A percentile compares a stretch with the other conserved stretches of the same genome.
Evolutionary conservation across 2,888 invertebrate genomes (phyloP).

Genomic region (Torymus texanus): DNA sequence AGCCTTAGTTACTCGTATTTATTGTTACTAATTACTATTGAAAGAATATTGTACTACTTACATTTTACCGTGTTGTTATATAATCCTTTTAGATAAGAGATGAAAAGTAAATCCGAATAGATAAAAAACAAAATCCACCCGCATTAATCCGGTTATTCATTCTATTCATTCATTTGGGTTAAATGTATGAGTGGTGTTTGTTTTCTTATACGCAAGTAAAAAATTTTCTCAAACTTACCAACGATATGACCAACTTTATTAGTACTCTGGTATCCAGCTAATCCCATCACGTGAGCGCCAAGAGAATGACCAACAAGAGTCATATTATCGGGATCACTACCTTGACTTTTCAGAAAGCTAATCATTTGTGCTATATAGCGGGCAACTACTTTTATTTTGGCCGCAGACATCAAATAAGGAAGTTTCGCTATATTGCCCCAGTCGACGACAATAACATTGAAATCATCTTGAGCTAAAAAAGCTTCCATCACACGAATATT

Average conservation of each 20-base stretch:
- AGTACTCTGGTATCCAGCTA: constrained; percentile 52
- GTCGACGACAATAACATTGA: constrained; percentile 59
- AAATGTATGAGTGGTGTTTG: no score
- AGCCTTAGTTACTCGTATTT: no score
- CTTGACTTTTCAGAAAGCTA: constrained; percentile 48
- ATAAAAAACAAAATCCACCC: no score
- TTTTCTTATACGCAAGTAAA: neutral
- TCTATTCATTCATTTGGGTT: no score
- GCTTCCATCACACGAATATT: constrained; percentile 19
- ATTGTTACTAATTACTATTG: no score
- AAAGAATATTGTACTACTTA: no score
- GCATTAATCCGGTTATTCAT: no score
- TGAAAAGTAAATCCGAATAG: no score
- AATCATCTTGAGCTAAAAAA: constrained; percentile 51
- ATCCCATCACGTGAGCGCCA: constrained; percentile 61
- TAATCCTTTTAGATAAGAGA: no score
- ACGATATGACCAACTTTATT: constrained; percentile 56
- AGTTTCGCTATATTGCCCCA: constrained; percentile 56
- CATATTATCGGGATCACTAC: constrained; percentile 41
- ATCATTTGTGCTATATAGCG: constrained; percentile 51
- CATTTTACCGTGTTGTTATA: no score
- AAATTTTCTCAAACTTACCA: constrained; percentile 47
- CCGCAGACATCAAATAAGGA: constrained; percentile 44
- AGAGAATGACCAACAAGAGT: constrained; percentile 60
- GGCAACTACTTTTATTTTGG: constrained; percentile 49